Percentiles rank a stretch among this genome's conserved stretches.
Evolutionary conservation across 1,140 invertebrate genomes (phyloP).

Genomic region (Brachionus plicatilis): DNA sequence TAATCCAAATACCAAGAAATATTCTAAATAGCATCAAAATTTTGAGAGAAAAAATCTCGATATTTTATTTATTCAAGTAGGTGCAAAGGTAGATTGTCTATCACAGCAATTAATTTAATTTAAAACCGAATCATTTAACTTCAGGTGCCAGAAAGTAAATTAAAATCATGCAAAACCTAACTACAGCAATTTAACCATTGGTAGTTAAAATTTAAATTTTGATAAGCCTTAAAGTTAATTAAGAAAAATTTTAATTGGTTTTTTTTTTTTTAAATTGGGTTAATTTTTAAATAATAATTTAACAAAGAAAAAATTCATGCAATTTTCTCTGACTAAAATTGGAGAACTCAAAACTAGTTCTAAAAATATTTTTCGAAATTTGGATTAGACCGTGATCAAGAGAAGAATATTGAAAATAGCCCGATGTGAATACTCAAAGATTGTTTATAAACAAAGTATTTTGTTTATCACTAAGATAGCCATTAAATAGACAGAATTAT

Average conservation of each 20-base stretch:
- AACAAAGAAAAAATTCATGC: neutral
- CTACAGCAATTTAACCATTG: neutral
- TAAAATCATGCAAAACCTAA: neutral
- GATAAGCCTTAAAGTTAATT: neutral
- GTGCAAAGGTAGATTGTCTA: neutral
- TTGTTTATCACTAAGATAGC: neutral
- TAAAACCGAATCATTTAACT: neutral
- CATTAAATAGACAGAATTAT: neutral
- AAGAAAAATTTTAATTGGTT: neutral
- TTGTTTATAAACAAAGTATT: neutral
- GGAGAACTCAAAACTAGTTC: neutral
- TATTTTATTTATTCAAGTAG: neutral
- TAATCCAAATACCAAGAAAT: neutral
- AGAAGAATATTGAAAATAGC: neutral
- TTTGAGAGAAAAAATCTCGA: neutral
- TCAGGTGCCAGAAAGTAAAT: neutral
- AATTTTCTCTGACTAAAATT: neutral
- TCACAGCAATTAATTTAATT: neutral
- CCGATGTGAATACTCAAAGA: neutral
- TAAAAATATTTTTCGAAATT: neutral
- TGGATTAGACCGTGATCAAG: neutral
- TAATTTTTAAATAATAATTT: neutral
- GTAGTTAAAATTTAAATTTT: neutral
- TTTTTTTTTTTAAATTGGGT: neutral
- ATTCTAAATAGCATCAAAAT: neutral